phyloP scores from a whole-genome alignment of 2,113 vertebrate species.

The Rynchops niger region DNA sequence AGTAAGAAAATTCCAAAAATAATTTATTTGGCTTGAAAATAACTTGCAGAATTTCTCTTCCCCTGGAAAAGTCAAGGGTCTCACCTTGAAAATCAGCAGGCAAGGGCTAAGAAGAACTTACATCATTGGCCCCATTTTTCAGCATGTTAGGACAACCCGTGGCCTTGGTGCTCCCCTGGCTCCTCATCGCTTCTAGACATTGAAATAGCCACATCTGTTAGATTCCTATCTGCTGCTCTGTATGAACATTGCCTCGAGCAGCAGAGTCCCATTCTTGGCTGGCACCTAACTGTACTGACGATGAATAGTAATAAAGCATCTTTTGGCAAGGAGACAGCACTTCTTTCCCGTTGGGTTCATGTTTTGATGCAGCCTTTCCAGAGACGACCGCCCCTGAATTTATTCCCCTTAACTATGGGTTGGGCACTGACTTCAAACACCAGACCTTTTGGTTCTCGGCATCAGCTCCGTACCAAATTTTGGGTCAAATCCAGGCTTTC shows the following conservation, averaged over 20 bases:
- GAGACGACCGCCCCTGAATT: rapidly evolving
- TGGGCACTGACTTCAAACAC: not conserved
- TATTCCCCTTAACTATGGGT: not conserved
- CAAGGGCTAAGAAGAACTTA: not conserved
- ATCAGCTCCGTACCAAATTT: not conserved
- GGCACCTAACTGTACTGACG: not conserved
- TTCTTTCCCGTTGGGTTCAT: not conserved
- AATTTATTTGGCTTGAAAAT: not conserved
- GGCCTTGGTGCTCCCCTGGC: not conserved
- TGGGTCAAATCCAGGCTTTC: not conserved
- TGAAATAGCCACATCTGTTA: constrained; percentile 18
- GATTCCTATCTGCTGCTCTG: not conserved
- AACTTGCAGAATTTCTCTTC: not conserved
- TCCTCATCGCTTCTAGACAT: not conserved
- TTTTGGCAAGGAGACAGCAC: not conserved
- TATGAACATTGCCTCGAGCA: not conserved
- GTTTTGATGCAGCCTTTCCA: not conserved
- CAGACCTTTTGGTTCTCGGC: not conserved
- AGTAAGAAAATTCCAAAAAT: not conserved
- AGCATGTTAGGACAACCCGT: not conserved
- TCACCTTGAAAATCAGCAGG: not conserved
- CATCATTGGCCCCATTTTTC: not conserved
- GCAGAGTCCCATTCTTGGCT: not conserved
- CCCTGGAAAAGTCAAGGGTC: not conserved
- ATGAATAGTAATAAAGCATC: not conserved